Conservation (phyloP, 2,113 vertebrate genomes). For the Eira barbara region DNA sequence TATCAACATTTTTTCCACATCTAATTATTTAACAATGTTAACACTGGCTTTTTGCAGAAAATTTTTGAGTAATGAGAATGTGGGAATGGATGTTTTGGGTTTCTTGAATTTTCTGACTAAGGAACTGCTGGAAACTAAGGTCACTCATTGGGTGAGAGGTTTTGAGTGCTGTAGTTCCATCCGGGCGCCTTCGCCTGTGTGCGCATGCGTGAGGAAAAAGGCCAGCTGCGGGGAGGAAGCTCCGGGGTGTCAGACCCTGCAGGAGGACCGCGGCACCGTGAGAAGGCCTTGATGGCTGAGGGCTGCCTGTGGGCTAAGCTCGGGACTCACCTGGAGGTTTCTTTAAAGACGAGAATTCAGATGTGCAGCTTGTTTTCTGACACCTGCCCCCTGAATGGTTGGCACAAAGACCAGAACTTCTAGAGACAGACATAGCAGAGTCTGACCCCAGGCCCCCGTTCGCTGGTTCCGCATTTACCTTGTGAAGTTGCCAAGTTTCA, state of each 20-base stretch:
- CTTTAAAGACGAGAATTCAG: background rate
- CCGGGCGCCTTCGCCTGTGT: background rate
- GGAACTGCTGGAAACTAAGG: background rate
- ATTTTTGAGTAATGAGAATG: background rate
- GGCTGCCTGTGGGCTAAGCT: background rate
- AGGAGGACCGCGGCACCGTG: too few relatives aligned
- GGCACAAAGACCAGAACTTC: background rate
- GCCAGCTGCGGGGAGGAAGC: background rate
- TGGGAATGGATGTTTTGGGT: background rate
- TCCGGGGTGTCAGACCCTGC: background rate
- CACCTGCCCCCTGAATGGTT: background rate
- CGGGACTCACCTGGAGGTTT: background rate
- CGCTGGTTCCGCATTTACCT: background rate
- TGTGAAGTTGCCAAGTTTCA: background rate
- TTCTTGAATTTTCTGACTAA: background rate
- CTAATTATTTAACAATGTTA: background rate
- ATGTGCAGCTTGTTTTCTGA: background rate
- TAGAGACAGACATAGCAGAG: background rate
- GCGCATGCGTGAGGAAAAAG: background rate
- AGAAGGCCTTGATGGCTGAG: background rate
- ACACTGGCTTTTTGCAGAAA: background rate
- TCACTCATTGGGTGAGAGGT: background rate
- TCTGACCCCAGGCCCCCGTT: background rate
- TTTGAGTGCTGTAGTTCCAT: too few relatives aligned
- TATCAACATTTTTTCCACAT: background rate